Percentiles rank a stretch among this genome's conserved stretches.
These are phyloP conservation scores for Hystrix brachyura DNA, from an alignment of 2,113 vertebrate species.

Conservation along the genomic window DNA sequence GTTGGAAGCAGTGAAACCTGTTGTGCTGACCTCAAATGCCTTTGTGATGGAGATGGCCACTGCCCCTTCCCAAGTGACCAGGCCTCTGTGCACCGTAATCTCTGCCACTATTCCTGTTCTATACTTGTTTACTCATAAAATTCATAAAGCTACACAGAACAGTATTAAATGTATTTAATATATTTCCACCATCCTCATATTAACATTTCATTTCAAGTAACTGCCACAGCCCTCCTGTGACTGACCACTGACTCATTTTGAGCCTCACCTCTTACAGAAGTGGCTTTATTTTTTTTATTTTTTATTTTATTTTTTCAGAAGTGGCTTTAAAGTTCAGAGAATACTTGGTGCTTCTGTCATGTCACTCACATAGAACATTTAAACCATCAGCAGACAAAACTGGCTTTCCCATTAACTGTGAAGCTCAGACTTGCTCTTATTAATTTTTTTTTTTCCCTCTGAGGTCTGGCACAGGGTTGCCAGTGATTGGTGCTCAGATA, in stretches of 20 bases:
- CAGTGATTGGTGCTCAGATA: not conserved
- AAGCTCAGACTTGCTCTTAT: not conserved
- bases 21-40: not conserved
- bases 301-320: not conserved
- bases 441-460: rapidly evolving
- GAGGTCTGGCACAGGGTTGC: not conserved
- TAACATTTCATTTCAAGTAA: not conserved
- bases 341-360: not conserved
- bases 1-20: not conserved
- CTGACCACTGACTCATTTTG: rapidly evolving
- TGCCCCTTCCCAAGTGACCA: not conserved
- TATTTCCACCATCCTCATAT: not conserved
- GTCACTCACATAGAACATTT: not conserved
- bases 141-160: not conserved
- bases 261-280: not conserved
- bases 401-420: not conserved
- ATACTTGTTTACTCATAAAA: constrained; percentile 2
- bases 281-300: not conserved
- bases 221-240: not conserved
- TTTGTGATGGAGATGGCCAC: not conserved
- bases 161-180: not conserved
- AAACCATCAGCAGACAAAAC: not conserved
- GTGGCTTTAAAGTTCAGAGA: not conserved
- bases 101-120: not conserved
- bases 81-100: not conserved